phyloP scores from a whole-genome alignment of 1,140 invertebrate genomes.

The Leptopilina boulardi region DNA sequence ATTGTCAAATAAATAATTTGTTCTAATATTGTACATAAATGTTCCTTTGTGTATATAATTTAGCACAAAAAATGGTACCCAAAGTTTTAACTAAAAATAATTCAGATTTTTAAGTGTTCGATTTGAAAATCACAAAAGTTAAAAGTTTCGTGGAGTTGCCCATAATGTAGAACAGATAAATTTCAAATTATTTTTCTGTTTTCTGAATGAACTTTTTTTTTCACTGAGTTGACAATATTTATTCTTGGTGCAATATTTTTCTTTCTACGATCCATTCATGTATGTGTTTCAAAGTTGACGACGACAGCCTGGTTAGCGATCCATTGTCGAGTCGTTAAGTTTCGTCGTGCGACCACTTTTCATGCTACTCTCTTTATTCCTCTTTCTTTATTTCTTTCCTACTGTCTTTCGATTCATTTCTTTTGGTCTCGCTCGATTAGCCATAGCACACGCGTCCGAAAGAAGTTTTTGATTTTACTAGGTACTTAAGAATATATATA shows the following conservation, averaged over 20 bases:
- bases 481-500: neutral
- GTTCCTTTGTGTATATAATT: too few relatives aligned
- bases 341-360: conserved; percentile 61
- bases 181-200: too few relatives aligned
- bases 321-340: conserved; percentile 57
- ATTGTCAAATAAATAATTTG: too few relatives aligned
- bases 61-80: too few relatives aligned
- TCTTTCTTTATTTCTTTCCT: conserved; percentile 45
- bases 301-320: conserved; percentile 58
- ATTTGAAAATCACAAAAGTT: too few relatives aligned
- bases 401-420: conserved; percentile 42
- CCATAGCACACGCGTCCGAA: conserved; percentile 60
- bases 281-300: conserved; percentile 51
- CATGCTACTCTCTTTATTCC: conserved; percentile 46
- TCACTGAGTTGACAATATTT: neutral
- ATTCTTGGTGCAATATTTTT: conserved; percentile 18
- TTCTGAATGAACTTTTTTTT: too few relatives aligned
- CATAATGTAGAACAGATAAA: too few relatives aligned
- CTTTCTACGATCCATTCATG: conserved; percentile 54
- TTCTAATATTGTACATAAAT: too few relatives aligned
- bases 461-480: conserved; percentile 27
- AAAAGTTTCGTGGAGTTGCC: too few relatives aligned
- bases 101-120: too few relatives aligned
- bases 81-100: too few relatives aligned
- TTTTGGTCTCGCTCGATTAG: conserved; percentile 58